A percentile compares a stretch with the other conserved stretches of the same genome.
Evolutionary conservation across 2,113 vertebrate species (phyloP).

Genomic region (Xenopus tropicalis): DNA sequence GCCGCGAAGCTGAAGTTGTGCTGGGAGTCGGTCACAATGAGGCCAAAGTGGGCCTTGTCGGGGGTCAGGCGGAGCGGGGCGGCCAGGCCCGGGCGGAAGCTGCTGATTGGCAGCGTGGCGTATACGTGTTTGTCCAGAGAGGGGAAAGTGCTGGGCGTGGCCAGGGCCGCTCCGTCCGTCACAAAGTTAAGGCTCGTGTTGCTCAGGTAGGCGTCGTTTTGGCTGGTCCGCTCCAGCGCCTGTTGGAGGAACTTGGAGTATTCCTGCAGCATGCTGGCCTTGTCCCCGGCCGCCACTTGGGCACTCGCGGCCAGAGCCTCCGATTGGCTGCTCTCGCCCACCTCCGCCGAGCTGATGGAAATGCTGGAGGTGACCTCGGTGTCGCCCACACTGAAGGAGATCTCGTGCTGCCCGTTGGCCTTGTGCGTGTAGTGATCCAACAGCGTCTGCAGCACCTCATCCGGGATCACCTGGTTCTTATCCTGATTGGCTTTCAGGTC

Average conservation of each 20-base stretch:
- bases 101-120: slow-evolving; percentile 81
- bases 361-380: slow-evolving; percentile 96
- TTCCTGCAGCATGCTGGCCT: slow-evolving; percentile 95
- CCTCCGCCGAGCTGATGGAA: slow-evolving; percentile 91
- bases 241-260: slow-evolving; percentile 98
- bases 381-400: slow-evolving; percentile 90
- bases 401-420: slow-evolving; percentile 91
- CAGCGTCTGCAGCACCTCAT: slow-evolving; percentile 94
- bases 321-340: slow-evolving; percentile 79
- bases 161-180: slow-evolving; percentile 86
- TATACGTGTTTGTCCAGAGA: slow-evolving; percentile 90
- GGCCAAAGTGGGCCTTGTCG: slow-evolving; percentile 94
- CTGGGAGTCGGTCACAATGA: slow-evolving; percentile 92
- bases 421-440: slow-evolving; percentile 97
- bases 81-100: slow-evolving; percentile 90
- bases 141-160: slow-evolving; percentile 87
- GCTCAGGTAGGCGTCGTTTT: slow-evolving; percentile 98
- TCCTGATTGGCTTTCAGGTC: slow-evolving; percentile 89
- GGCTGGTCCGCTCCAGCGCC: slow-evolving; percentile 97
- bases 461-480: slow-evolving; percentile 92
- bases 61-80: slow-evolving; percentile 89
- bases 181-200: slow-evolving; percentile 93
- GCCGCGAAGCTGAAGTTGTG: slow-evolving; percentile 96
- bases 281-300: slow-evolving; percentile 84
- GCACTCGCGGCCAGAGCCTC: slow-evolving; percentile 78